Evolutionary conservation across 1,140 invertebrate species (phyloP).

Genomic region (Drosophila lowei): DNA sequence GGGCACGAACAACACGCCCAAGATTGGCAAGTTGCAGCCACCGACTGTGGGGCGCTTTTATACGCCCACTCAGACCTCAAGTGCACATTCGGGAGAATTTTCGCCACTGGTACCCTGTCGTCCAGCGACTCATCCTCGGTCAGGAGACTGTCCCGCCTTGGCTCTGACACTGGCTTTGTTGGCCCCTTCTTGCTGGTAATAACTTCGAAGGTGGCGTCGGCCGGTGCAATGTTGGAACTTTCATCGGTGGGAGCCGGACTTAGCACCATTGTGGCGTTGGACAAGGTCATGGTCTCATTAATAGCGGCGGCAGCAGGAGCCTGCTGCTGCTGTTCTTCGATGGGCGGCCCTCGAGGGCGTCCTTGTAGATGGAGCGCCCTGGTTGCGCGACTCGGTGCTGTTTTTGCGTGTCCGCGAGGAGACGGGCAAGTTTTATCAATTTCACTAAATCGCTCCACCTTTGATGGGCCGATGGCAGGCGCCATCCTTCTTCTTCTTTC

Average conservation of each 20-base stretch:
- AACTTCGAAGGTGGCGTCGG: slow-evolving; percentile 60
- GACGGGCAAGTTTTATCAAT: no score
- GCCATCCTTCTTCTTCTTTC: no score
- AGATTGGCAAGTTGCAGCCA: no score
- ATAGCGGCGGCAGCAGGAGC: neutral
- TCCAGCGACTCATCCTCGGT: slow-evolving; percentile 77
- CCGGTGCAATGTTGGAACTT: slow-evolving; percentile 12
- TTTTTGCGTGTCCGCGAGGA: slow-evolving; percentile 62
- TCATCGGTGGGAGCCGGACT: slow-evolving; percentile 53
- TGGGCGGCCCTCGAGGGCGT: slow-evolving; percentile 60
- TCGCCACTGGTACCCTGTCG: slow-evolving; percentile 20
- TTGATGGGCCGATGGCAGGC: no score
- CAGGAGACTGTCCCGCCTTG: slow-evolving; percentile 57
- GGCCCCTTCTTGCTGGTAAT: slow-evolving; percentile 29
- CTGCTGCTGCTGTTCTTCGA: neutral
- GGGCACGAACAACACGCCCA: no score
- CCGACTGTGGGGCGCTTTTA: no score
- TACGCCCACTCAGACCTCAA: no score
- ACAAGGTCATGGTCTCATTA: slow-evolving; percentile 47
- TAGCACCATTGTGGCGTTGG: slow-evolving; percentile 25
- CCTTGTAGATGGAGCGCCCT: slow-evolving; percentile 70
- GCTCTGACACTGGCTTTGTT: slow-evolving; percentile 28
- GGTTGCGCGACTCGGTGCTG: slow-evolving; percentile 39
- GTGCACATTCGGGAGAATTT: slow-evolving; percentile 31
- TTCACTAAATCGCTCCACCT: no score